These are phyloP conservation scores for Scaptomyza caliginosa DNA, from an alignment of 2,888 invertebrate genomes.

Conservation along the genomic window DNA sequence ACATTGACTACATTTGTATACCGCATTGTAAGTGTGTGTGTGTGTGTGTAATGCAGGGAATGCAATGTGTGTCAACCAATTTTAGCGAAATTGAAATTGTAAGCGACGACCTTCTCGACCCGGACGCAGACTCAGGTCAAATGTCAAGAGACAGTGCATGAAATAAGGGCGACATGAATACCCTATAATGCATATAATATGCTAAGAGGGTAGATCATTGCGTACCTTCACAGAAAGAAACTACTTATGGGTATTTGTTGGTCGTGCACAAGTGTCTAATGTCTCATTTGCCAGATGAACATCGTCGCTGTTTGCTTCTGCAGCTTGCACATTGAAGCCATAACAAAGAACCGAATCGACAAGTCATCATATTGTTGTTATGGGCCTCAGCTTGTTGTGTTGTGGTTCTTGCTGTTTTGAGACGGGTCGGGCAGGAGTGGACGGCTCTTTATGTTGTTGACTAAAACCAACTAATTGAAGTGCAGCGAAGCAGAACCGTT, in stretches of 20 bases:
- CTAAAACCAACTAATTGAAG: constrained; percentile 72
- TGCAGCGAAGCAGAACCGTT: constrained; percentile 75
- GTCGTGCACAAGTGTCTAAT: neutral
- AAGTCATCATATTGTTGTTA: constrained; percentile 51
- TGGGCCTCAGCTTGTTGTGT: constrained; percentile 5
- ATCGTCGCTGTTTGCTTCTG: constrained; percentile 7
- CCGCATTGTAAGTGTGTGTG: neutral
- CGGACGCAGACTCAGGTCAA: constrained; percentile 44
- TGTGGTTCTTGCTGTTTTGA: constrained; percentile 14
- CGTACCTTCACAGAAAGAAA: neutral
- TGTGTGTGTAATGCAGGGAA: constrained; percentile 28
- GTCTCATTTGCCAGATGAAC: constrained; percentile 62
- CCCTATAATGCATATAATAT: neutral
- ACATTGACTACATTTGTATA: constrained; percentile 19
- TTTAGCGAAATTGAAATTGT: constrained; percentile 74
- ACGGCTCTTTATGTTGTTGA: constrained; percentile 57
- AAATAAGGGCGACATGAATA: constrained; percentile 10
- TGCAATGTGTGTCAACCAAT: constrained; percentile 77
- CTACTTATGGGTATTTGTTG: neutral
- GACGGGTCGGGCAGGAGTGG: too few species aligned
- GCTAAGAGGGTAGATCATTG: neutral
- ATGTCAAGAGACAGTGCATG: constrained; percentile 13
- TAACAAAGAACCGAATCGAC: constrained; percentile 39
- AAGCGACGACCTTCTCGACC: constrained; percentile 61
- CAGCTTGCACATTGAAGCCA: constrained; percentile 37